Base-by-base conservation (phyloP, 1,140 invertebrate genomes). In the Phymorhynchus buccinoides region DNA sequence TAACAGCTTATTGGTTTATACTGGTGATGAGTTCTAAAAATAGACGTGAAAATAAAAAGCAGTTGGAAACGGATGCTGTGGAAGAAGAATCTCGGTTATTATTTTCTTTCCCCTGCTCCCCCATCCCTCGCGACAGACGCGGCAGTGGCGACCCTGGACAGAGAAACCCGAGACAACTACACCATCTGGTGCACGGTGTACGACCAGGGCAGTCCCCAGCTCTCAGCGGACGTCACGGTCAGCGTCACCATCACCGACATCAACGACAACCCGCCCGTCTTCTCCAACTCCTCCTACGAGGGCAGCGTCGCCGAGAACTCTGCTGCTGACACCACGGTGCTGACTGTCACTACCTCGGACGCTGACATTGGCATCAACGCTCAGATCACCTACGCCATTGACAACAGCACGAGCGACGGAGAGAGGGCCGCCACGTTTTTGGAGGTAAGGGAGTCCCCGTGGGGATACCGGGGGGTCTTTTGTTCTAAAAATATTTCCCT, bases 251-350 rank as follows among this genome's bases (percentile, higher is more conserved):
- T 92, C 37, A 83, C 42, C 27, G 92, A 93, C 86, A 82, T 88
- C 39, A 93, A 93, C 86, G 92, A 93, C 86, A 92, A 93, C 86
- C 48, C 82, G 18, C 93, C 94, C 0, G 84, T 90, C 7, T 95
- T 95, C 88, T 86, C 88, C 18, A 88, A 92, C 62, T 73, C 86
- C 6, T 87, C 89, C n/a, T 95, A 95, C 88, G 88, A 90, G 32
- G 94, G 91, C 16, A 96, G 95, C 41, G 96, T 98, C 14, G 95
- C 95, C 87, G 98, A 99, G 93, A 98, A 98, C 92, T 96, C 97
- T 90, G 96, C 97, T 0, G 94, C 96, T 7, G 97, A 97, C 22
- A 97, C 96, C 0, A 96, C 95, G 88, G 96, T 99, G 78, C 91
- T 97, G 84, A 96, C 95, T 84, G 95, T 98, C 82, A 95, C 93